These are phyloP conservation scores for Aphelenchoides besseyi DNA, from an alignment of 1,140 invertebrate species.

Conservation along the genomic window DNA sequence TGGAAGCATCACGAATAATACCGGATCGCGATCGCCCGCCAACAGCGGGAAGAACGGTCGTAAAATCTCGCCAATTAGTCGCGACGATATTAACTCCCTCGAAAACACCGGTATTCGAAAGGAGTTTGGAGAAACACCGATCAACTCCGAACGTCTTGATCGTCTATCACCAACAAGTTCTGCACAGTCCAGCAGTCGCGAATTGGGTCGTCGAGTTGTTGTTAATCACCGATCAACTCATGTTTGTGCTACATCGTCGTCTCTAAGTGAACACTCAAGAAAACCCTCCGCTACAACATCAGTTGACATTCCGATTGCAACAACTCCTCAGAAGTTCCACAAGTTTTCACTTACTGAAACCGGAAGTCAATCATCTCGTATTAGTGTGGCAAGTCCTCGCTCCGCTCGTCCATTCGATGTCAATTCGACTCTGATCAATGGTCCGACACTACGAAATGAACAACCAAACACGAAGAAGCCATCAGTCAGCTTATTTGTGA, in stretches of 20 bases:
- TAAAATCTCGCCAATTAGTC: slow-evolving; percentile 28
- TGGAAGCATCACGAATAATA: slow-evolving; percentile 6
- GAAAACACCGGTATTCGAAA: neutral
- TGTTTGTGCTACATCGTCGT: neutral
- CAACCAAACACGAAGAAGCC: neutral
- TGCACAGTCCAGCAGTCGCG: neutral
- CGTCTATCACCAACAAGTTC: neutral
- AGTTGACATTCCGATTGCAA: neutral
- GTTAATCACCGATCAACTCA: neutral
- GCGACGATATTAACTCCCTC: neutral
- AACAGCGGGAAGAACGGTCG: slow-evolving; percentile 19
- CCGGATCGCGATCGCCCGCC: neutral
- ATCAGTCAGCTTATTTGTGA: neutral
- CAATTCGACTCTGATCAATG: neutral
- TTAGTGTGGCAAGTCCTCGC: neutral
- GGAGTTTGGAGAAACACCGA: slow-evolving; percentile 3
- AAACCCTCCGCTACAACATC: neutral
- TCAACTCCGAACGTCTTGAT: neutral
- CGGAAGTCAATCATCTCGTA: neutral
- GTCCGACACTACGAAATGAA: neutral
- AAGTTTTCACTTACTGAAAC: slow-evolving; percentile 1
- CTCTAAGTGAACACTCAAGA: neutral
- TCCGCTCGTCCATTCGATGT: neutral
- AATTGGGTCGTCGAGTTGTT: slow-evolving; percentile 10
- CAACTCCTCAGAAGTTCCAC: neutral